Evolutionary conservation across 2,888 invertebrate species (phyloP).

Genomic region (Scaptomyza tumidula): DNA sequence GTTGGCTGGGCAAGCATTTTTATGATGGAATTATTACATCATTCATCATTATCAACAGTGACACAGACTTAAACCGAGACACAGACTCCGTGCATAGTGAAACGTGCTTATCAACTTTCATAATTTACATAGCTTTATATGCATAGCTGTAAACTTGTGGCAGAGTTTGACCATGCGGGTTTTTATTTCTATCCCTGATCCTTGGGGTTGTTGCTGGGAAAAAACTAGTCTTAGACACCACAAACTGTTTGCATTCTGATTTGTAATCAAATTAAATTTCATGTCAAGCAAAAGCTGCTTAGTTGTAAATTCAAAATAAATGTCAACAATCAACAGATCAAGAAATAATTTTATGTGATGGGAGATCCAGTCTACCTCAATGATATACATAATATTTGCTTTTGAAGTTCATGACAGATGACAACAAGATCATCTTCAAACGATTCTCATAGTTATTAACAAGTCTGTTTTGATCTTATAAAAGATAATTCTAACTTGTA

Average conservation of each 20-base stretch:
- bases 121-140: slow-evolving; percentile 44
- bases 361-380: background rate
- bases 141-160: slow-evolving; percentile 35
- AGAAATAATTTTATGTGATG: background rate
- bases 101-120: slow-evolving; percentile 68
- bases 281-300: slow-evolving; percentile 46
- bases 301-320: slow-evolving; percentile 23
- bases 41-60: slow-evolving; percentile 74
- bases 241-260: slow-evolving; percentile 39
- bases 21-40: slow-evolving; percentile 80
- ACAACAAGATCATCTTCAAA: background rate
- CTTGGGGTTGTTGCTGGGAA: slow-evolving; percentile 60
- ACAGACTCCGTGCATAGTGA: slow-evolving; percentile 32
- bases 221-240: slow-evolving; percentile 27
- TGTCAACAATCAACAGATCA: slow-evolving; percentile 25
- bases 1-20: slow-evolving; percentile 65
- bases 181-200: background rate
- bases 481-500: background rate
- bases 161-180: slow-evolving; percentile 55
- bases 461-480: background rate
- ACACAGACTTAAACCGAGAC: slow-evolving; percentile 19
- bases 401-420: background rate
- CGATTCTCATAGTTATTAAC: background rate
- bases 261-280: slow-evolving; percentile 64
- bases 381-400: no score